Base-by-base conservation (phyloP, 2,797 vertebrate genomes). In the Capromys pilorides region DNA sequence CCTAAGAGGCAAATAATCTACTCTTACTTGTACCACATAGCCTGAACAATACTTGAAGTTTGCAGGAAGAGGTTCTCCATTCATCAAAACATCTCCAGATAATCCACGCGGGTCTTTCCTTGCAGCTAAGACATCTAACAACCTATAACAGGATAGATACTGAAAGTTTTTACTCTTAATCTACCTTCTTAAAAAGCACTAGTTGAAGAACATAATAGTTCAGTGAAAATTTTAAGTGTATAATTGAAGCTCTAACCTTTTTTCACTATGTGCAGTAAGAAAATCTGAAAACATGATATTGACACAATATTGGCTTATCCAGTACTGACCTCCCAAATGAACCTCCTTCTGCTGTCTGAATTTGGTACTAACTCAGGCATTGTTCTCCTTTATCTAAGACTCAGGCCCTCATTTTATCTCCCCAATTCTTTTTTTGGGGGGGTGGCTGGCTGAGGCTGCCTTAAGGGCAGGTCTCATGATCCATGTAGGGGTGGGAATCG, bases 41-140 rank as follows among this genome's bases (percentile, higher is more conserved):
- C 98, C 98, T 67, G 98, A 98, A 67, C 96, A 97, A 79, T 98
- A 98, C 69, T 98, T 98, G 93, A 98, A 98, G 95, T 98, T 98
- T 88, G 97, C 87, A 94, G 98, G 98, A 67, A 97, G 98, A 80
- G 97, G 98, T 54, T 96, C 96, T 95, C 98, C 98, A 4, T 98
- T 98, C 93, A 98, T 96, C 83, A 98, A 96, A 94, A 98, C 97
- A 54, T 98, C 96, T 86, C 98, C 98, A 16, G 97, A 98, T 75
- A 98, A 97, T 39, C 98, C 98, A 6, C 0, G 19, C 2, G 98
- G 98, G 92, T 98, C 97, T 90, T 98, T 98, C 75, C 98, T 98
- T 66, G 98, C 98, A 14, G 98, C 98, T 97, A 98, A 96, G 92
- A 98, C 94, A 93, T 98, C 98, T 0, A 98, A 96, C 0, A 98